Percentiles rank a stretch among this genome's conserved stretches.
These are phyloP conservation scores for Mormyrus iriodes DNA, from an alignment of 2,113 vertebrate genomes.

Conservation along the genomic window DNA sequence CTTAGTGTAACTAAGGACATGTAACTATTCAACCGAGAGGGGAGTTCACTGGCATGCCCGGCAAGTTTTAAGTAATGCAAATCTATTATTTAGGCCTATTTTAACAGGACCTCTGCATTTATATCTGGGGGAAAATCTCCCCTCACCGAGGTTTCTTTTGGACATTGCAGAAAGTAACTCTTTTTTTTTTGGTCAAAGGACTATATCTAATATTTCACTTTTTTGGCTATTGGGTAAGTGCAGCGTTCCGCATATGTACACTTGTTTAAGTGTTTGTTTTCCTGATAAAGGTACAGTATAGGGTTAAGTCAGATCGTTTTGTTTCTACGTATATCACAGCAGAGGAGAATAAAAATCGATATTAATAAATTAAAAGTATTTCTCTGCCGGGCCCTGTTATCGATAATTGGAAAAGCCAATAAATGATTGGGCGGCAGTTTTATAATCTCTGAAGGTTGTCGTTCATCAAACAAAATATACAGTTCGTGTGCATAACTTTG, in stretches of 20 bases:
- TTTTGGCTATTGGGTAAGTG: background rate
- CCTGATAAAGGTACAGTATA: background rate
- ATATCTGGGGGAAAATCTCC: background rate
- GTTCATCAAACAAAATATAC: background rate
- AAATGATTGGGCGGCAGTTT: background rate
- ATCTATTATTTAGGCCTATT: background rate
- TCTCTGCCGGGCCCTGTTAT: background rate
- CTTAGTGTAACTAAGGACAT: background rate
- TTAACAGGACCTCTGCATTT: background rate
- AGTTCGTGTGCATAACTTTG: background rate
- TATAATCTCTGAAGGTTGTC: background rate
- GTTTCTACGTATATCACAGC: background rate
- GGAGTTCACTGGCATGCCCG: background rate
- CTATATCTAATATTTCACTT: background rate
- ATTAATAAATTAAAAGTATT: background rate
- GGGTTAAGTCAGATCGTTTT: background rate
- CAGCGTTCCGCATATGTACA: background rate
- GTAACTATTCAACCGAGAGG: background rate
- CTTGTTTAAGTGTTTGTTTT: background rate
- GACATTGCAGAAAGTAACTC: background rate
- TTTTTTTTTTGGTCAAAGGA: background rate
- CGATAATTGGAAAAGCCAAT: background rate
- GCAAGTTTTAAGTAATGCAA: background rate
- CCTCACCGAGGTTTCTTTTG: background rate
- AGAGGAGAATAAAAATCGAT: slow-evolving; percentile 3